These are phyloP conservation scores for Myripristis murdjan DNA, from an alignment of 2,797 vertebrate species.

Conservation along the genomic window DNA sequence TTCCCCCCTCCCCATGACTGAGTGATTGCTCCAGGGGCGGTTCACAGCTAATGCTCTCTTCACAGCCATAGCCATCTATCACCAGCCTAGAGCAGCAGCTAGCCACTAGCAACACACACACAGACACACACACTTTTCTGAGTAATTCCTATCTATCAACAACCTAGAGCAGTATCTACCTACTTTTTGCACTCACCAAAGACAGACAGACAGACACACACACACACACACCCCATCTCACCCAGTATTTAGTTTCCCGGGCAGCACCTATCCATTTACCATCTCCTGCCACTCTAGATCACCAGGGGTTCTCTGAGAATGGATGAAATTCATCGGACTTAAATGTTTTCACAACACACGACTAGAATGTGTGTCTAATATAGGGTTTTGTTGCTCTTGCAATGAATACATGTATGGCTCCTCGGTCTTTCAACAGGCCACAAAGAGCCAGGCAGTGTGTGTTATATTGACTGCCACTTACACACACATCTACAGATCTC, in stretches of 20 bases:
- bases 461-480: conserved; percentile 33
- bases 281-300: conserved; percentile 69
- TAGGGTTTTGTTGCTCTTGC: conserved; percentile 79
- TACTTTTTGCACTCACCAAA: conserved; percentile 57
- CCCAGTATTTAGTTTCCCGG: conserved; percentile 41
- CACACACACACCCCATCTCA: conserved; percentile 38
- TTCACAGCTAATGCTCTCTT: conserved; percentile 66
- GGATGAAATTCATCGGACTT: conserved; percentile 64
- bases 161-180: conserved; percentile 70
- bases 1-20: conserved; percentile 47
- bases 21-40: conserved; percentile 55
- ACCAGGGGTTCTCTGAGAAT: conserved; percentile 53
- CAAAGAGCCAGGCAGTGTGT: conserved; percentile 32
- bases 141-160: conserved; percentile 78
- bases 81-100: conserved; percentile 59
- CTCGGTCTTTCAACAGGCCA: conserved; percentile 31
- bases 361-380: conserved; percentile 72
- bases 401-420: conserved; percentile 61
- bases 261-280: conserved; percentile 72
- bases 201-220: conserved; percentile 5
- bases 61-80: conserved; percentile 76
- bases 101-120: conserved; percentile 53
- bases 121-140: conserved; percentile 55
- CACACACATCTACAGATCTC: conserved; percentile 57
- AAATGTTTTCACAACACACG: conserved; percentile 78